These are phyloP conservation scores for Platycheirus rosarum DNA, from an alignment of 2,888 invertebrate genomes.

Conservation along the genomic window DNA sequence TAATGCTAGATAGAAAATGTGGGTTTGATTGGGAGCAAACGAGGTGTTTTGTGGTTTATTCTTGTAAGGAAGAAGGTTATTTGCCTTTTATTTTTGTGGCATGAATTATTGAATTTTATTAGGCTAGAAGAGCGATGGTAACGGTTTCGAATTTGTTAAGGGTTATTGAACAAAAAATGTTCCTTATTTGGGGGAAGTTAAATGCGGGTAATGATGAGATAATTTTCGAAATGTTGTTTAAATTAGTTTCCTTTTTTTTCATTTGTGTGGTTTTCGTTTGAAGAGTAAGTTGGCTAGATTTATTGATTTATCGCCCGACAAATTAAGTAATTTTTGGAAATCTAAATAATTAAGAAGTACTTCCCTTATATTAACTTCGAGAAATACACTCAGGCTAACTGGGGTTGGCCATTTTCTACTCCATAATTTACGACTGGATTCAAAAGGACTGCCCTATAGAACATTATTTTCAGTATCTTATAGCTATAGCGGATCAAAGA, in stretches of 20 bases:
- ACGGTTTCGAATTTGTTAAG: constrained; percentile 38
- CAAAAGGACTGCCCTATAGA: too few relatives aligned
- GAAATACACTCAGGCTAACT: too few relatives aligned
- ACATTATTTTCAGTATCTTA: too few relatives aligned
- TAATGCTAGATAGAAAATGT: constrained; percentile 55
- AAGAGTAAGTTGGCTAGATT: neutral
- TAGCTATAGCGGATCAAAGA: too few relatives aligned
- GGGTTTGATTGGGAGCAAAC: constrained; percentile 70
- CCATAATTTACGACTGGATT: too few relatives aligned
- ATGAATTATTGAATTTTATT: constrained; percentile 59
- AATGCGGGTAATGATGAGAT: constrained; percentile 31
- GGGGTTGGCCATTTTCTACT: too few relatives aligned
- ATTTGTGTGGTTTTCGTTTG: neutral
- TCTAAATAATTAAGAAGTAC: too few relatives aligned
- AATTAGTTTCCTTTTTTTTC: constrained; percentile 37
- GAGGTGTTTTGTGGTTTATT: constrained; percentile 63
- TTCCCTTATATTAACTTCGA: too few relatives aligned
- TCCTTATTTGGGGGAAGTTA: constrained; percentile 10
- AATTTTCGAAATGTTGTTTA: constrained; percentile 23
- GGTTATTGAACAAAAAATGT: constrained; percentile 26
- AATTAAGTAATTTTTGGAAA: neutral
- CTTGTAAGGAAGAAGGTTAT: constrained; percentile 10
- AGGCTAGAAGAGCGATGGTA: neutral
- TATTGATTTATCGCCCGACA: neutral
- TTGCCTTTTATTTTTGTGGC: neutral